Conservation (phyloP, 2,888 invertebrate genomes). For the Luffia ferchaultella region DNA sequence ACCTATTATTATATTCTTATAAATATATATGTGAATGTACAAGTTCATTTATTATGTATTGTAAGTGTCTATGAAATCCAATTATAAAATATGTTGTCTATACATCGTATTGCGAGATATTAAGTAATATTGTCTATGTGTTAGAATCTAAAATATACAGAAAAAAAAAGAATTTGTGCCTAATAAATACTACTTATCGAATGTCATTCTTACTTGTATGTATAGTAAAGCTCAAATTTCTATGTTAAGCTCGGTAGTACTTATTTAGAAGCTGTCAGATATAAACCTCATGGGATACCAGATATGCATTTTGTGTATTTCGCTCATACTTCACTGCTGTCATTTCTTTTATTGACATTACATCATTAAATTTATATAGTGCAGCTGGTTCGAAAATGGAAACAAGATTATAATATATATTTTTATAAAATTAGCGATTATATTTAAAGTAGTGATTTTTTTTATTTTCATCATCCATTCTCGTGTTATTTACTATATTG, state of each 20-base stretch:
- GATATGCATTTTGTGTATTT: conserved; percentile 41
- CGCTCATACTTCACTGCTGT: neutral
- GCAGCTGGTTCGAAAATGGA: neutral
- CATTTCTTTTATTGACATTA: neutral
- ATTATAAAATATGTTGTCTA: conserved; percentile 44
- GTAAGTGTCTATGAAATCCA: conserved; percentile 58
- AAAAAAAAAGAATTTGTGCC: conserved; percentile 53
- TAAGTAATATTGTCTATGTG: conserved; percentile 44
- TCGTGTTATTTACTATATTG: neutral
- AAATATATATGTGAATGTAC: conserved; percentile 60
- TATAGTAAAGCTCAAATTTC: conserved; percentile 58
- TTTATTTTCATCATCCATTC: neutral
- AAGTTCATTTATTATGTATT: conserved; percentile 37
- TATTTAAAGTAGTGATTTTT: neutral
- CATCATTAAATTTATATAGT: neutral
- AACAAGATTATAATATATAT: neutral
- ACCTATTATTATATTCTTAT: conserved; percentile 64
- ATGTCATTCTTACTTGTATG: conserved; percentile 31
- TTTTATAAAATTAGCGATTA: neutral
- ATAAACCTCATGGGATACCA: conserved; percentile 40
- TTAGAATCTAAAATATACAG: conserved; percentile 29
- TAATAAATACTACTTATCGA: conserved; percentile 31
- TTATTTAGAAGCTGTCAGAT: conserved; percentile 42
- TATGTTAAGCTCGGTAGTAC: conserved; percentile 51
- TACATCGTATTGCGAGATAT: conserved; percentile 31